Percentiles rank a stretch among this genome's conserved stretches.
Conservation (phyloP, 2,797 vertebrate genomes). For the Sus cebifrons region DNA sequence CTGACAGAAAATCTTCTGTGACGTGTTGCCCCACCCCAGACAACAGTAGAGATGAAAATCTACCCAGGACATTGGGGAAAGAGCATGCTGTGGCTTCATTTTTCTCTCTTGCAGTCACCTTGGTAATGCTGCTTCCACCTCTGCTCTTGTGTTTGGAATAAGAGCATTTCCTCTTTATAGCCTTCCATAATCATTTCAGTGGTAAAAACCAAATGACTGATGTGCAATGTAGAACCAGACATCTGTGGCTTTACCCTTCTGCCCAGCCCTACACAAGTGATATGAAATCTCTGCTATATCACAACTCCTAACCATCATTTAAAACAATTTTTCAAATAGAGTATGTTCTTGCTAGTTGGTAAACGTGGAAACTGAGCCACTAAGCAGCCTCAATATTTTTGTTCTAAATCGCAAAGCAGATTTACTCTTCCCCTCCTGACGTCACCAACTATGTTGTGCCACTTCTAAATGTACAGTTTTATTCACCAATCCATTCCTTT, state of each 20-base stretch:
- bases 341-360: background rate
- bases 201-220: background rate
- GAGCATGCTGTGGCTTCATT: no score
- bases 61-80: background rate
- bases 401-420: background rate
- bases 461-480: background rate
- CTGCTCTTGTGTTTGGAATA: background rate
- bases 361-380: background rate
- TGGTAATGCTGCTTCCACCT: background rate
- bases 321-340: background rate
- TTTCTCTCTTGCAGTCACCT: background rate
- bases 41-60: background rate
- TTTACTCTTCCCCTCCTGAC: background rate
- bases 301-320: background rate
- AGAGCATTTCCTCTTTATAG: rapidly evolving
- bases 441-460: background rate
- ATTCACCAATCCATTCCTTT: background rate
- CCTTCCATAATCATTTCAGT: background rate
- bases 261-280: background rate
- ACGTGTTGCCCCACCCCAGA: rapidly evolving
- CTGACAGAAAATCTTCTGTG: background rate
- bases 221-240: background rate
- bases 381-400: background rate
- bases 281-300: background rate
- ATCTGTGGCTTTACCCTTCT: background rate